A percentile compares a stretch with the other conserved stretches of the same genome.
These are phyloP conservation scores for Drosophila mauritiana DNA, from an alignment of 1,140 invertebrate genomes.

Conservation along the genomic window DNA sequence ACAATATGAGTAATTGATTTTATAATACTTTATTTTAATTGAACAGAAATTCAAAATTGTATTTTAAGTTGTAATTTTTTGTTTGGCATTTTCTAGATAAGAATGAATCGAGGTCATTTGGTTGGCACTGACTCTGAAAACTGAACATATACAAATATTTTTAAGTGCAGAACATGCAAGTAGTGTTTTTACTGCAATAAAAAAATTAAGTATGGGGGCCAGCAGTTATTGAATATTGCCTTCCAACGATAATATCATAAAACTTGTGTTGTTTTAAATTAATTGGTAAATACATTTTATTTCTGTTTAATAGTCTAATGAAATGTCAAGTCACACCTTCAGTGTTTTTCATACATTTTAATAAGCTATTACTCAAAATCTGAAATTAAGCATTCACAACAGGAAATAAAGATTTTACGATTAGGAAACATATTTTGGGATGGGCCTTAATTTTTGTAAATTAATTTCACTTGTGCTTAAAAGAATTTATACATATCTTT, in stretches of 20 bases:
- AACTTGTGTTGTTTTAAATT: slow-evolving; percentile 21
- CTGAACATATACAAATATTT: not conserved
- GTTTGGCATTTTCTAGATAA: no score
- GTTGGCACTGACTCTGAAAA: no score
- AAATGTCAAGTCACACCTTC: slow-evolving; percentile 25
- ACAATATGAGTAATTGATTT: no score
- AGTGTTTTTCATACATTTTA: slow-evolving; percentile 11
- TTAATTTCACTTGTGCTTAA: not conserved
- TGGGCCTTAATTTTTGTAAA: not conserved
- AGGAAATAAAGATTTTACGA: slow-evolving; percentile 1
- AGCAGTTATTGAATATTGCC: slow-evolving; percentile 46
- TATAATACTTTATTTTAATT: no score
- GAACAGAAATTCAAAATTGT: no score
- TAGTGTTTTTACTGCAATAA: slow-evolving; percentile 23
- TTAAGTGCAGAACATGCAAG: slow-evolving; percentile 13
- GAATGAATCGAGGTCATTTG: no score
- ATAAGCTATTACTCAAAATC: slow-evolving; percentile 8
- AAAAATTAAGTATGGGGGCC: slow-evolving; percentile 39
- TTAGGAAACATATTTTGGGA: slow-evolving; percentile 1
- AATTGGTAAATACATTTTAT: slow-evolving; percentile 39
- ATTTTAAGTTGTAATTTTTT: no score
- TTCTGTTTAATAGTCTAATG: slow-evolving; percentile 17
- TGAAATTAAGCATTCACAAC: slow-evolving; percentile 17
- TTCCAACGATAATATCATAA: slow-evolving; percentile 31
- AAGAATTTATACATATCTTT: not conserved